These are phyloP conservation scores for Drosophila setifemur DNA, from an alignment of 1,140 invertebrate genomes.

Conservation along the genomic window DNA sequence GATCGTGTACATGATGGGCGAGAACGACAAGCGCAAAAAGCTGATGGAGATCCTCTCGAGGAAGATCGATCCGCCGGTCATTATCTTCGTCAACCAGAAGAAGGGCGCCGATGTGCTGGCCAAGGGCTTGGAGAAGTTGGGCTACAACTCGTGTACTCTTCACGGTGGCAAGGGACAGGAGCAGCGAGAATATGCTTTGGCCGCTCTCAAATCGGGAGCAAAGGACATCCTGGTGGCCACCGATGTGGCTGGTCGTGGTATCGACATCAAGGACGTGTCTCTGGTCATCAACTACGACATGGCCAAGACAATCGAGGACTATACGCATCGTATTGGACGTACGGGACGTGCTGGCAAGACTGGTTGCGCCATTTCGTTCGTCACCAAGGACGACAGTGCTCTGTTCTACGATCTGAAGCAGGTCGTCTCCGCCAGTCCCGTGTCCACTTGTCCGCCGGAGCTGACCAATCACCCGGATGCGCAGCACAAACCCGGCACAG, in stretches of 20 bases:
- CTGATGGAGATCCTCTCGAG: slow-evolving; percentile 93
- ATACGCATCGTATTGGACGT: slow-evolving; percentile 99
- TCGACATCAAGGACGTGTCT: slow-evolving; percentile 99
- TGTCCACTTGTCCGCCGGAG: slow-evolving; percentile 97
- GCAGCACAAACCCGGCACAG: slow-evolving; percentile 98
- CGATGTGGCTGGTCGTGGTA: slow-evolving; percentile 99
- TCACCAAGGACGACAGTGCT: slow-evolving; percentile 97
- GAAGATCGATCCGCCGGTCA: slow-evolving; percentile 97
- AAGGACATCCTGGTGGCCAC: slow-evolving; percentile 99
- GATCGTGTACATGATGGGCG: slow-evolving; percentile 97
- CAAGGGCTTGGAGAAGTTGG: slow-evolving; percentile 97
- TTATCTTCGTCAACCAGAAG: slow-evolving; percentile 99
- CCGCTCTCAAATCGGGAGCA: slow-evolving; percentile 95
- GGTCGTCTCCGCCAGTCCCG: slow-evolving; percentile 93
- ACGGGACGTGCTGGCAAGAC: slow-evolving; percentile 99
- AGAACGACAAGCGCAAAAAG: slow-evolving; percentile 96
- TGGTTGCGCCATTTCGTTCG: slow-evolving; percentile 97
- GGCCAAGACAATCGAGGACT: slow-evolving; percentile 99
- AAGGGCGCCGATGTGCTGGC: slow-evolving; percentile 99
- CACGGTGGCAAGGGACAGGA: slow-evolving; percentile 99
- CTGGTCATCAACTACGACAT: slow-evolving; percentile 99
- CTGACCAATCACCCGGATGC: slow-evolving; percentile 99
- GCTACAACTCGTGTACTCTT: slow-evolving; percentile 97
- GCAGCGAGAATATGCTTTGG: slow-evolving; percentile 98
- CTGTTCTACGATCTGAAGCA: slow-evolving; percentile 99